phyloP scores from a whole-genome alignment of 2,113 vertebrate genomes.

The Elachura formosa region DNA sequence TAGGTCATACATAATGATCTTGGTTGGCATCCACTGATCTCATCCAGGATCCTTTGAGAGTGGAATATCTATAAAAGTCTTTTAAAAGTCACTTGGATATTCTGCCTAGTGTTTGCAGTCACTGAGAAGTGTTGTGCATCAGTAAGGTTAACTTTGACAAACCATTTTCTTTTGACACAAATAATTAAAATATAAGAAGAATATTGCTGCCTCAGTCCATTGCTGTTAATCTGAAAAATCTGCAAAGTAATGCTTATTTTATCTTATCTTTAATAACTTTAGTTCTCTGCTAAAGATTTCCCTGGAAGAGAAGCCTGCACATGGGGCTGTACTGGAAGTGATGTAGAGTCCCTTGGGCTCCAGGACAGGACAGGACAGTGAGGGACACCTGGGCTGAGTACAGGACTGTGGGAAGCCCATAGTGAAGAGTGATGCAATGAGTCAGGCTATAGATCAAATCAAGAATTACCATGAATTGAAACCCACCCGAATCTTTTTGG shows the following conservation, averaged over 20 bases:
- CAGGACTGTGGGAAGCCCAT: not conserved
- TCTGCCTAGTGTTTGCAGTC: not conserved
- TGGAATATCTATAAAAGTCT: conserved; percentile 31
- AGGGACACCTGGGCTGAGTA: not conserved
- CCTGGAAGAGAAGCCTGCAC: not conserved
- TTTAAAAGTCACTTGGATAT: conserved; percentile 14
- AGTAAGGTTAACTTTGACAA: not conserved
- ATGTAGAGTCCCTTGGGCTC: not conserved
- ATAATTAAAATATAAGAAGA: not conserved
- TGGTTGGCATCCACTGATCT: conserved; percentile 23
- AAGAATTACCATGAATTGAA: not conserved
- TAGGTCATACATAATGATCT: conserved; percentile 64
- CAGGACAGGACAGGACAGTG: not conserved
- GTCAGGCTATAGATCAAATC: not conserved
- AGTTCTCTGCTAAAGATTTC: not conserved
- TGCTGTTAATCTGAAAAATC: not conserved
- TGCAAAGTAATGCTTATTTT: not conserved
- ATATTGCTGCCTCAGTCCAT: not conserved
- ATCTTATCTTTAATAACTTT: not conserved
- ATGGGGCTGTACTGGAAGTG: not conserved
- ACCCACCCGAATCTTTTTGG: not conserved
- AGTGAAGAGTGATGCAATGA: not conserved
- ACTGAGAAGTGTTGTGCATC: not conserved
- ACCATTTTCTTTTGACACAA: not conserved
- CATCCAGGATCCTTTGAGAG: conserved; percentile 34